Evolutionary conservation across 2,113 vertebrate species (phyloP), one percentile per base, ranked within the genome.

Genomic region (Columba janthina): DNA sequence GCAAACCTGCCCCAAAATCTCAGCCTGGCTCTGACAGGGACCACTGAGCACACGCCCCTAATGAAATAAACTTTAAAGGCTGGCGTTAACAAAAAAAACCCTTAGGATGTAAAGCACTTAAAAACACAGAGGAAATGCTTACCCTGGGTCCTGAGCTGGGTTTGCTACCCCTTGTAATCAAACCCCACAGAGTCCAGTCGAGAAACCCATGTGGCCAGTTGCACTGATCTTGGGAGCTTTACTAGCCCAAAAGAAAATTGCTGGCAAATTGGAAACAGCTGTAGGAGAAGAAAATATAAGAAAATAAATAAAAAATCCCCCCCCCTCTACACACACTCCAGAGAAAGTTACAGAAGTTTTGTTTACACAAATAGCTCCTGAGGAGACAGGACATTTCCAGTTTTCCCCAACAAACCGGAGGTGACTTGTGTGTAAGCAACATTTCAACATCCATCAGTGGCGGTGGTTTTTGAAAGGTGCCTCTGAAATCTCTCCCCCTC

Each of bases 191-290:
- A 46, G 72, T 3, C 7, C 26, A 89, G 62, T 9, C 18, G 42
- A 91, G 75, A 96, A 96, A 85, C 94, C 95, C 97, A 85, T 96
- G 96, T 92, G 97, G 96, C 95, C 64, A 96, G 22, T 96, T 90
- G 85, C 94, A 95, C 95, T 96, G 96, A 92, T 94, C 90, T 91
- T 80, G 88, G 89, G 95, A 96, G 94, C 95, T 97, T 98, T 97
- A 97, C 96, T 97, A 95, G 97, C 96, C 97, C 96, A 93, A 57
- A 96, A 98, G 97, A 98, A 98, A 98, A 98, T 97, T 98, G 95
- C 96, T 96, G 96, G 89, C 89, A 98, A 97, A 98, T 97, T 97
- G 96, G 90, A 97, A 97, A 82, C 97, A 98, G 93, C 95, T 98
- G 97, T 18, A 80, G 36, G 11, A 26, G 87, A 73, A 91, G 92